Evolutionary conservation across 2,797 vertebrate genomes (phyloP), one percentile per base, ranked within the genome.

Genomic region (Lutjanus campechanus): DNA sequence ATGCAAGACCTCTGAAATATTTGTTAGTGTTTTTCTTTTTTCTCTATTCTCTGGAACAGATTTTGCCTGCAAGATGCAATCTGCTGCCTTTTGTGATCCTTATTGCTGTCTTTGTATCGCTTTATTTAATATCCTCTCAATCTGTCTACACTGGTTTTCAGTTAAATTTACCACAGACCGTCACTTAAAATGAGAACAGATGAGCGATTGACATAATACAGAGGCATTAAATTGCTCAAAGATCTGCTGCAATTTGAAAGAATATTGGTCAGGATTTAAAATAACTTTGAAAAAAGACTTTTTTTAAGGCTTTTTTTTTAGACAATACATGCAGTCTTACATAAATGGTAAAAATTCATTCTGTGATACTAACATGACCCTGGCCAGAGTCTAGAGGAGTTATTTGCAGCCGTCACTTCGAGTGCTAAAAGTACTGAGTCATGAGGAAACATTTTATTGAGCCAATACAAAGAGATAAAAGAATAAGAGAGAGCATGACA

Each of bases 401-500:
- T 69, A 58, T 65, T 63, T n/a, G 10, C 22, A 40, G 49, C 17
- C 4, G 58, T 1, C 11, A 13, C 12, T 44, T 79, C 22, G 22
- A 43, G 41, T n/a, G 11, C 13, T 60, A 17, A 49, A 75, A 59
- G 25, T 7, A 61, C 15, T 40, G 13, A 51, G 22, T 59, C 41
- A 58, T n/a, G 64, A 75, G 44, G 46, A 54, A 64, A 70, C 40
- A 73, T 69, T 78, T 58, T 29, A 60, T 25, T 25, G n/a, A 58
- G 68, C 46, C 25, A 85, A 79, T 67, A 22, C 54, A 65, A 51
- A 29, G 47, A 81, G 56, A 85, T 67, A 29, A 62, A 77, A 76
- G 25, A 60, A 61, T 43, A 71, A 76, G 29, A 76, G 47, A 55
- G 43, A 75, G 73, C 25, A 79, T 76, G 69, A 86, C 12, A 73